Evolutionary conservation across 2,113 vertebrate genomes (phyloP).

Genomic region (Arenaria interpres): DNA sequence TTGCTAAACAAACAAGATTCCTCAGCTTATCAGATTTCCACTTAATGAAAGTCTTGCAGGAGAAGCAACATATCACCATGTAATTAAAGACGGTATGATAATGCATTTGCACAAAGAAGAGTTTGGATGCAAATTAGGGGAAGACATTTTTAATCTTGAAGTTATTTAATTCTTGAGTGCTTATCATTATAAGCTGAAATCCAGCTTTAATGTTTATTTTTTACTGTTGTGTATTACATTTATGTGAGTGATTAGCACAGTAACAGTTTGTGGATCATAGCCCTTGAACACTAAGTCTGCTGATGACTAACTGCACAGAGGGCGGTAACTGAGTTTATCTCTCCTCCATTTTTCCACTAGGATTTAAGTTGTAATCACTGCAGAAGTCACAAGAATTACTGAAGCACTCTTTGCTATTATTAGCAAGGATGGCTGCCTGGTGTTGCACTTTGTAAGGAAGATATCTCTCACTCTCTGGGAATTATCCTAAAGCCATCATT

Average conservation of each 20-base stretch:
- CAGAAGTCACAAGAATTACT: background rate
- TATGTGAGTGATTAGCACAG: background rate
- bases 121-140: slow-evolving; percentile 6
- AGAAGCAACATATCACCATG: background rate
- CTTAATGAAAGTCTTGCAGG: slow-evolving; percentile 14
- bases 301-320: background rate
- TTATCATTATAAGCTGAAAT: slow-evolving; percentile 22
- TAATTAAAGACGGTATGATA: slow-evolving; percentile 27
- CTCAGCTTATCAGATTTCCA: background rate
- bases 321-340: background rate
- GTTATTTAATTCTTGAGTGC: slow-evolving; percentile 18
- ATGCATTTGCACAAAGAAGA: background rate
- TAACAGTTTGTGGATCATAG: background rate
- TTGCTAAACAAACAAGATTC: background rate
- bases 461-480: background rate
- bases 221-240: background rate
- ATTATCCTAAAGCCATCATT: background rate
- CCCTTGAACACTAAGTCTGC: background rate
- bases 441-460: background rate
- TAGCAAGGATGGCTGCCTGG: background rate
- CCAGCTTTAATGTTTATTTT: background rate
- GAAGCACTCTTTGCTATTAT: background rate
- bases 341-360: background rate
- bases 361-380: background rate
- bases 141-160: slow-evolving; percentile 45